Percentiles rank a stretch among this genome's conserved stretches.
phyloP scores from a whole-genome alignment of 2,797 vertebrate genomes.

The Anisognathus igniventris region DNA sequence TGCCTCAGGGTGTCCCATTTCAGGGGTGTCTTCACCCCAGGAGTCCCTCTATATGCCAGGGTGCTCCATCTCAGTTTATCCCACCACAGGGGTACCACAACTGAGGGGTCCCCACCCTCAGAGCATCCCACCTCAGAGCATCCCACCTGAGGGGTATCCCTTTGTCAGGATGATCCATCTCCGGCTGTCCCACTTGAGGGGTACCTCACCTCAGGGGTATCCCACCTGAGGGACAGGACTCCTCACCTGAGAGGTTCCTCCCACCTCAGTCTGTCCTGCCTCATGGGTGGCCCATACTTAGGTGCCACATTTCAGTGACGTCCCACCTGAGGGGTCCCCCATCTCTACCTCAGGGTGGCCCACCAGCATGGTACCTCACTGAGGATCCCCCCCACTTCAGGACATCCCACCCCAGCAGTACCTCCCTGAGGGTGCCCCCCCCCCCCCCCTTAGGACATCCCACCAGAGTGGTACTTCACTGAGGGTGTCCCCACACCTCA shows the following conservation, averaged over 20 bases:
- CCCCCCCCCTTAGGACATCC: neutral
- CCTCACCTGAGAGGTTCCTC: neutral
- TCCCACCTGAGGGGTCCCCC: neutral
- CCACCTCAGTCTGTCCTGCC: neutral
- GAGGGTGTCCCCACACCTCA: neutral
- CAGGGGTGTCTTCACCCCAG: neutral
- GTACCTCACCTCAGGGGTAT: neutral
- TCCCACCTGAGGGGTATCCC: neutral
- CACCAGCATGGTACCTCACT: fast-evolving
- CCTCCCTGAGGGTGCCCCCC: too few species aligned
- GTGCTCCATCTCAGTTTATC: neutral
- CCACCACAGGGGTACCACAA: neutral
- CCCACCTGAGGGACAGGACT: neutral
- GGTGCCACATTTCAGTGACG: neutral
- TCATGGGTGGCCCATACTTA: neutral
- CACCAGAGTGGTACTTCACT: fast-evolving
- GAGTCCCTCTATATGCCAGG: neutral
- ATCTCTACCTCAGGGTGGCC: neutral
- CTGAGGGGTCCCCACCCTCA: neutral
- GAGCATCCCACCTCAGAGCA: neutral
- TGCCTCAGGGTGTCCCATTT: neutral
- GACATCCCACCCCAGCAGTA: fast-evolving
- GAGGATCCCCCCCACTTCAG: fast-evolving
- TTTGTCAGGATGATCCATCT: neutral
- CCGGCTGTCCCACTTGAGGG: neutral